Base-by-base conservation (phyloP, 2,888 invertebrate species). In the Uloborus plumipes region DNA sequence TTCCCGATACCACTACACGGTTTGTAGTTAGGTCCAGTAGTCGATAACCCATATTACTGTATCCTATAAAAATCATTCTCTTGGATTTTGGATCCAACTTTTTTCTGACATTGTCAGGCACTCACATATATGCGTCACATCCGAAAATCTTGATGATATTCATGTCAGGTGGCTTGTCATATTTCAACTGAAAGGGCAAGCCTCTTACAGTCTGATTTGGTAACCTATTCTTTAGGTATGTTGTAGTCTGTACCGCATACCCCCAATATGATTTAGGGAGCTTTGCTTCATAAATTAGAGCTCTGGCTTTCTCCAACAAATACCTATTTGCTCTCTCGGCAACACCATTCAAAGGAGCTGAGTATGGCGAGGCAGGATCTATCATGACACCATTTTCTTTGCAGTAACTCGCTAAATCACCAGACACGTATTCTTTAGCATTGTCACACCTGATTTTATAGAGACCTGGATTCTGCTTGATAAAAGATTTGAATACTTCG, bases 241-340 rank as follows among this genome's bases (percentile, higher is more conserved):
- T 81, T 22, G 84, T 79, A 14, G 85, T 85, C 55, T 69, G 61
- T 20, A 85, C 66, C 22, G 85, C 86, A 62, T 87, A 85, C 4
- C 84, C 85, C 85, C 85, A 87, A 50, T 84, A 86, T 13, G 51
- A 61, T 58, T 83, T 84, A 14, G 84, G 76, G 18, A 87, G 73
- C 58, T 73, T 79, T 14, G 74, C 61, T 18, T 80, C 70, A 64
- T 20, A 50, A 50, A 81, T 69, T 31, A 81, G 51, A 74, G 69
- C 84, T 18, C 86, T 15, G 14, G 82, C 84, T 58, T 79, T 84
- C 59, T 86, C 86, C 22, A 85, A 61, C 15, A 86, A 49, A 16
- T 84, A 85, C 16, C 85, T n/a, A n/a, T n/a, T 87, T 67, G 81
- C 80, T 39, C 85, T 61, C 61, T 87, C 84, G 1, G 86, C 83